A percentile compares a stretch with the other conserved stretches of the same genome.
Conservation (phyloP, 2,797 vertebrate genomes). For the Loriculus beryllinus region DNA sequence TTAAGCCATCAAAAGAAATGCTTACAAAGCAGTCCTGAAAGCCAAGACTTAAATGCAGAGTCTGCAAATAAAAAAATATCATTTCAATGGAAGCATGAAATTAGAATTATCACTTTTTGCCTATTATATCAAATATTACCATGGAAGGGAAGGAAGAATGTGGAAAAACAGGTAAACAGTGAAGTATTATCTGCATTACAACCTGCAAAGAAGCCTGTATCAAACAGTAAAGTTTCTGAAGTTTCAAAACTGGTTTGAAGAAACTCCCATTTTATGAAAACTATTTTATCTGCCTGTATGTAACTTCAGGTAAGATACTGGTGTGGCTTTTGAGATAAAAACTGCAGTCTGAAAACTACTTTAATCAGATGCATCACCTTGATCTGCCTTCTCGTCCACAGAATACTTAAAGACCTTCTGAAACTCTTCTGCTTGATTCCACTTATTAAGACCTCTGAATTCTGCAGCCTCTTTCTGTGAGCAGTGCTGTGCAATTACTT, state of each 20-base stretch:
- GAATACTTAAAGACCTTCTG: slow-evolving; percentile 94
- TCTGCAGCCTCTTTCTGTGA: slow-evolving; percentile 86
- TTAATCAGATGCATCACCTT: slow-evolving; percentile 77
- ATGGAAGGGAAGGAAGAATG: background rate
- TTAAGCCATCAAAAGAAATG: background rate
- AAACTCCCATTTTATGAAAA: background rate
- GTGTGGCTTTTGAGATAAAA: background rate
- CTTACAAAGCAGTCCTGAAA: background rate
- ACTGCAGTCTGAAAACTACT: background rate
- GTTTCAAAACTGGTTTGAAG: background rate
- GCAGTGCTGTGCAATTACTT: slow-evolving; percentile 95
- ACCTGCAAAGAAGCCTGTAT: background rate
- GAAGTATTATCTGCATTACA: background rate
- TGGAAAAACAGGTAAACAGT: background rate
- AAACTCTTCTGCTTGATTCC: slow-evolving; percentile 92
- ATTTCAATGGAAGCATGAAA: background rate
- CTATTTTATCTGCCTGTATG: background rate
- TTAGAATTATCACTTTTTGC: background rate
- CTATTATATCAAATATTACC: background rate
- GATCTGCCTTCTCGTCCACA: slow-evolving; percentile 90
- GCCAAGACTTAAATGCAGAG: background rate
- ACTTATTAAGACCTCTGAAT: slow-evolving; percentile 87
- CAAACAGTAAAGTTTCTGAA: background rate
- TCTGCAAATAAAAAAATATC: background rate
- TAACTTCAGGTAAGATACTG: background rate